Evolutionary conservation across 2,797 vertebrate species (phyloP).

Genomic region (Varecia variegata): DNA sequence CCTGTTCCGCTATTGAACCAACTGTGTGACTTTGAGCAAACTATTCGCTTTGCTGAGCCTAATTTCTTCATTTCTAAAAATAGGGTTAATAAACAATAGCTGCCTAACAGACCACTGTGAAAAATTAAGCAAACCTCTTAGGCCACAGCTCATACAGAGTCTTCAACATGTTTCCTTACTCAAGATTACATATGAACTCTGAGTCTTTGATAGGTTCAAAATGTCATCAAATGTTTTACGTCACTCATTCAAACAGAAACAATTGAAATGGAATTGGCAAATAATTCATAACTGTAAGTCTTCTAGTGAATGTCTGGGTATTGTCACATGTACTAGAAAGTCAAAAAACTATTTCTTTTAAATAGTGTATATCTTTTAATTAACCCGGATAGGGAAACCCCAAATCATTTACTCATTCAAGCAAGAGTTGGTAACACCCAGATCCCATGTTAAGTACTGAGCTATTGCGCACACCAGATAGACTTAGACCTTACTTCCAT

Average conservation of each 20-base stretch:
- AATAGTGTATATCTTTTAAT: background rate
- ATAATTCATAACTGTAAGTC: background rate
- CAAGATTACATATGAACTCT: background rate
- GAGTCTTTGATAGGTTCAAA: background rate
- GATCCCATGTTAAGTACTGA: background rate
- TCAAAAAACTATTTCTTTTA: background rate
- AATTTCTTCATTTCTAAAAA: background rate
- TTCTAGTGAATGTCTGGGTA: background rate
- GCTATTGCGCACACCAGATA: rapidly evolving
- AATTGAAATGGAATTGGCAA: background rate
- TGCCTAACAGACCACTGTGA: background rate
- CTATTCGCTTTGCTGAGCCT: background rate
- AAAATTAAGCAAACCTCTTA: background rate
- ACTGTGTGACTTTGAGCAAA: background rate
- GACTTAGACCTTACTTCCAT: background rate
- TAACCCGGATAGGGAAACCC: background rate
- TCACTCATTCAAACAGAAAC: background rate
- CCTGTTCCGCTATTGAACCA: background rate
- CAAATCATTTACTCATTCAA: background rate
- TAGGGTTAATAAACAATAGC: background rate
- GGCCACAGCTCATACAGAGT: background rate
- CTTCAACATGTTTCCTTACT: background rate
- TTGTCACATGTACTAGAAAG: background rate
- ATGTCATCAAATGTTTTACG: background rate
- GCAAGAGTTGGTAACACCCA: background rate